Evolutionary conservation across 2,113 vertebrate species (phyloP).

Genomic region (Vireo altiloquus): DNA sequence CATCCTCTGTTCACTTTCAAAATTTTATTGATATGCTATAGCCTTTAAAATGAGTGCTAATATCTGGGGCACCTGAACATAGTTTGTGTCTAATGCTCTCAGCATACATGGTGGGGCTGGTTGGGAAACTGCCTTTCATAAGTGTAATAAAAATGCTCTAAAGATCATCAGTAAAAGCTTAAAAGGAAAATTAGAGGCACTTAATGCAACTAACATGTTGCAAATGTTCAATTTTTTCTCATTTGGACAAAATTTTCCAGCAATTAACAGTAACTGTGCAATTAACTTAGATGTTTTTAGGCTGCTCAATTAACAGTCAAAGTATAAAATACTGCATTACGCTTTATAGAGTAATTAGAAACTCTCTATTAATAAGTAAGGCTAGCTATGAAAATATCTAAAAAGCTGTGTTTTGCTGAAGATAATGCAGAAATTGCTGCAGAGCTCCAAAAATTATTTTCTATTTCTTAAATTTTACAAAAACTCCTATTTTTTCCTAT

Average conservation of each 20-base stretch:
- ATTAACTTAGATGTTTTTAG: not conserved
- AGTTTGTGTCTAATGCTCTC: not conserved
- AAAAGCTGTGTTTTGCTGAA: not conserved
- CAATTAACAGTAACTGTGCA: constrained; percentile 5
- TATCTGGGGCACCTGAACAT: not conserved
- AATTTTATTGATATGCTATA: not conserved
- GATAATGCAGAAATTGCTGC: not conserved
- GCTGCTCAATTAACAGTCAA: not conserved
- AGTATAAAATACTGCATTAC: not conserved
- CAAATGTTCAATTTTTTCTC: not conserved
- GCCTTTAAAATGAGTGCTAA: not conserved
- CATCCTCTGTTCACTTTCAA: not conserved
- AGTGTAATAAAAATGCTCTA: not conserved
- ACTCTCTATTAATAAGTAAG: not conserved
- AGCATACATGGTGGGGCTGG: not conserved
- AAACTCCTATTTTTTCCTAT: not conserved
- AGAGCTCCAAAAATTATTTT: not conserved
- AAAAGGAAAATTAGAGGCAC: not conserved
- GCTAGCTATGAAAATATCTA: not conserved
- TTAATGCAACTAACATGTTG: not conserved
- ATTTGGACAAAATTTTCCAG: constrained; percentile 13
- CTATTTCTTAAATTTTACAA: not conserved
- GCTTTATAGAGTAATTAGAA: not conserved
- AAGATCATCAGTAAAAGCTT: not conserved
- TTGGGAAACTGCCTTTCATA: not conserved